Evolutionary conservation across 1,140 invertebrate genomes (phyloP).

Genomic region (Drosophila insularis): DNA sequence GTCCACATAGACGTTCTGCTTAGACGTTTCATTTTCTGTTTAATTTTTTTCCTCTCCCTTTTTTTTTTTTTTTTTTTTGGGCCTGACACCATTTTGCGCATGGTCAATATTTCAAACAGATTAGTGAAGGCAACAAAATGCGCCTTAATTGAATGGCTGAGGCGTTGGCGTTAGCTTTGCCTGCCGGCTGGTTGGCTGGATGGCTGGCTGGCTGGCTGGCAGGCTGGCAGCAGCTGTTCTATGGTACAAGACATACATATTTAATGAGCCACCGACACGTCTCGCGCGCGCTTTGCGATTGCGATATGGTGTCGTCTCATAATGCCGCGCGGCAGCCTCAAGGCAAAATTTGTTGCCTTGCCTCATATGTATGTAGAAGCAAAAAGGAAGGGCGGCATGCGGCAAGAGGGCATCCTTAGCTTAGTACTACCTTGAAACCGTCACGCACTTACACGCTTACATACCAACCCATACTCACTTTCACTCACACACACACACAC

Average conservation of each 20-base stretch:
- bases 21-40: conserved; percentile 31
- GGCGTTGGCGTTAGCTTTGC: conserved; percentile 16
- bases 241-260: conserved; percentile 74
- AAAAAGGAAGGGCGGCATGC: background rate
- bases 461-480: conserved; percentile 54
- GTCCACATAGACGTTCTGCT: background rate
- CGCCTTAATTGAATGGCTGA: conserved; percentile 74
- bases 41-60: background rate
- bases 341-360: conserved; percentile 13
- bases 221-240: conserved; percentile 57
- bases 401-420: conserved; percentile 47
- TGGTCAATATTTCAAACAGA: conserved; percentile 79
- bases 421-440: conserved; percentile 62
- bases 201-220: background rate
- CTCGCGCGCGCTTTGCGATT: conserved; percentile 33
- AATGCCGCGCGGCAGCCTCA: conserved; percentile 13
- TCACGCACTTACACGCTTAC: conserved; percentile 53
- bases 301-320: conserved; percentile 27
- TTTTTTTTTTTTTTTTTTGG: conserved; percentile 14
- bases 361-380: background rate
- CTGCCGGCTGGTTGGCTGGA: background rate
- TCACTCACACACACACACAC: background rate
- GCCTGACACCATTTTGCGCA: conserved; percentile 72
- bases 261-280: conserved; percentile 73
- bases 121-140: conserved; percentile 71